Percentiles rank a stretch among this genome's conserved stretches.
Conservation (phyloP, 2,113 vertebrate species). For the Fulmarus glacialis region DNA sequence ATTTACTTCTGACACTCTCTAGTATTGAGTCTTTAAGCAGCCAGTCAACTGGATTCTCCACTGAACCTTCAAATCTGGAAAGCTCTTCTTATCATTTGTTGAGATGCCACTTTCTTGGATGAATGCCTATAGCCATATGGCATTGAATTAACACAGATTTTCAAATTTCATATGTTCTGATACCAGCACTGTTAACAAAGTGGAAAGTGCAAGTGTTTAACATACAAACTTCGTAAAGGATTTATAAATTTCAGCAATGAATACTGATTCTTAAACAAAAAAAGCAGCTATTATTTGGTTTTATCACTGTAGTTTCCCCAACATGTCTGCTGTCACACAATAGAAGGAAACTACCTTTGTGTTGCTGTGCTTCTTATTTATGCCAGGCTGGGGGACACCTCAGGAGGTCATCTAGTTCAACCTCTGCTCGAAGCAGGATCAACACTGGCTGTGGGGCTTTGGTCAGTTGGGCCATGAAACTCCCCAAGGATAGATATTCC, state of each 20-base stretch:
- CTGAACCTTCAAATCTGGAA: slow-evolving; percentile 2
- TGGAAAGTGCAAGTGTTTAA: neutral
- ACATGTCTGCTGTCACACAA: neutral
- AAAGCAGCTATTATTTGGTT: neutral
- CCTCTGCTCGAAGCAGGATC: neutral
- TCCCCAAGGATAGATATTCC: neutral
- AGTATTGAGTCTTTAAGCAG: neutral
- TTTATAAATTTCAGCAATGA: slow-evolving; percentile 5
- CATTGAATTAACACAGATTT: slow-evolving; percentile 47
- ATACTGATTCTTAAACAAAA: slow-evolving; percentile 26
- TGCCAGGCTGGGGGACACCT: neutral
- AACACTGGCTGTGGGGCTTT: neutral
- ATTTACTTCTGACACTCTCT: neutral
- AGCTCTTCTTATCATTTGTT: neutral
- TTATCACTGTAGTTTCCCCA: neutral
- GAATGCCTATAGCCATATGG: slow-evolving; percentile 48
- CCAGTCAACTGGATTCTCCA: neutral
- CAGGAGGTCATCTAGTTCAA: neutral
- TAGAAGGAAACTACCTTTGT: neutral
- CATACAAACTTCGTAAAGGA: neutral
- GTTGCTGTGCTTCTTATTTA: neutral
- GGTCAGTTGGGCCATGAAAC: neutral
- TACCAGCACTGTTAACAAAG: neutral
- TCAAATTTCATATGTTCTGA: slow-evolving; percentile 23
- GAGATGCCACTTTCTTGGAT: slow-evolving; percentile 46